Evolutionary conservation across 1,140 invertebrate species (phyloP), one percentile per base, ranked within the genome.

Genomic region (Drosophila pseudoananassae): DNA sequence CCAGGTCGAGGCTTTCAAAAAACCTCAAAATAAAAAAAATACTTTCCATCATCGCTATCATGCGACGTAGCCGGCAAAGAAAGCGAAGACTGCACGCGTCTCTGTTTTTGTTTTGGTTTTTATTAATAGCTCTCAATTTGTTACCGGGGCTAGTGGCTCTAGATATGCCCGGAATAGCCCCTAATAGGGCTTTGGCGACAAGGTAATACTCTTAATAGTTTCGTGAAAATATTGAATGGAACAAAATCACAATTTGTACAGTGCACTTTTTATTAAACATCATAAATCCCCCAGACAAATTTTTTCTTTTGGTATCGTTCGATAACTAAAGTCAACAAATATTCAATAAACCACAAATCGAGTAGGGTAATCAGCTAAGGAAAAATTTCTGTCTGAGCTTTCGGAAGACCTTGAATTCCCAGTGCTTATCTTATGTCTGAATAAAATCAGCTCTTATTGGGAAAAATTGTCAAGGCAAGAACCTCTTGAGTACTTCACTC

Each of bases 1-100:
- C 78, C 81, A 78, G 82, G 83, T 78, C 78, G 76, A 68, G 75
- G 78, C 70, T 78, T 87, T 14, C 33, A 53, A 20, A 65, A 64
- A 78, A 47, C 25, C 33, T 47, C 9, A 47, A 17, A 58, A 40
- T 50, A 38, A 56, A 51, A 38, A 64, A 20, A 20, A 59, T 59
- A 17, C 64, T 47, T 63, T 68, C 55, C 72, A 65, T 74, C 66
- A 57, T 33, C 56, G 68, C 50, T 63, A 58, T 80, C 68, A 87
- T 71, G 78, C 57, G 60, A 65, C 57, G 53, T n/a, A 49, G 65
- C 51, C 61, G 43, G 65, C 33, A 59, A 68, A 75, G 55, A 77
- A 78, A 43, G 52, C 74, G 49, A 43, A 33, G 29, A 72, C 57
- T 76, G 82, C 83, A 83, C 80, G 65, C 76, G 56, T 66, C 72